Evolutionary conservation across 2,113 vertebrate species (phyloP).

Genomic region (Eulacestoma nigropectus): DNA sequence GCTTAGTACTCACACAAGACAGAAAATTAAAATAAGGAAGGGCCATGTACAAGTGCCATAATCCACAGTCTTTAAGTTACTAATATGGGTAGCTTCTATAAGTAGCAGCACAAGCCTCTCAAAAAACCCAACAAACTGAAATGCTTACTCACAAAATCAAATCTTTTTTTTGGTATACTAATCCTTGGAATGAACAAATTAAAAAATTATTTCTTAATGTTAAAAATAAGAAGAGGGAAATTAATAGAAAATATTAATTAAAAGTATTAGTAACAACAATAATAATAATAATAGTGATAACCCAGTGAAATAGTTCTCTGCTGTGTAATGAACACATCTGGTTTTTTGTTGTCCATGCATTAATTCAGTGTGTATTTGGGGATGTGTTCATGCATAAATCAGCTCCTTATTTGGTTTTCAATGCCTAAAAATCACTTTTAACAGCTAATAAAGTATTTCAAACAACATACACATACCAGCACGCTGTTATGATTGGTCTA

Average conservation of each 20-base stretch:
- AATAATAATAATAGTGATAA: not conserved
- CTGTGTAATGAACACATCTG: not conserved
- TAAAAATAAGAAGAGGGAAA: not conserved
- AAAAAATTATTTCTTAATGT: not conserved
- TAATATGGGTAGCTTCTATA: not conserved
- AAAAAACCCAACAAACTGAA: not conserved
- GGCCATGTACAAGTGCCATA: not conserved
- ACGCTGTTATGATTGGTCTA: not conserved
- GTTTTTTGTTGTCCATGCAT: not conserved
- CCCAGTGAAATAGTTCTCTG: not conserved
- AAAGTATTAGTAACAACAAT: not conserved
- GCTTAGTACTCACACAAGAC: not conserved
- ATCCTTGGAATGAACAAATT: not conserved
- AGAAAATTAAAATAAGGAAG: not conserved
- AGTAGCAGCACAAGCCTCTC: not conserved
- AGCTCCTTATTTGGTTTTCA: not conserved
- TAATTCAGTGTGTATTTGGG: not conserved
- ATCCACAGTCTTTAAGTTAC: not conserved
- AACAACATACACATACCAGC: not conserved
- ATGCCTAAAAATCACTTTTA: not conserved
- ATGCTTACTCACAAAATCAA: not conserved
- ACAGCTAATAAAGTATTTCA: not conserved
- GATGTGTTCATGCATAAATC: not conserved
- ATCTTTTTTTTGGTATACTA: not conserved
- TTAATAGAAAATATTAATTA: not conserved